Evolutionary conservation across 1,140 invertebrate genomes (phyloP), one percentile per base, ranked within the genome.

Genomic region (Formica exsecta): DNA sequence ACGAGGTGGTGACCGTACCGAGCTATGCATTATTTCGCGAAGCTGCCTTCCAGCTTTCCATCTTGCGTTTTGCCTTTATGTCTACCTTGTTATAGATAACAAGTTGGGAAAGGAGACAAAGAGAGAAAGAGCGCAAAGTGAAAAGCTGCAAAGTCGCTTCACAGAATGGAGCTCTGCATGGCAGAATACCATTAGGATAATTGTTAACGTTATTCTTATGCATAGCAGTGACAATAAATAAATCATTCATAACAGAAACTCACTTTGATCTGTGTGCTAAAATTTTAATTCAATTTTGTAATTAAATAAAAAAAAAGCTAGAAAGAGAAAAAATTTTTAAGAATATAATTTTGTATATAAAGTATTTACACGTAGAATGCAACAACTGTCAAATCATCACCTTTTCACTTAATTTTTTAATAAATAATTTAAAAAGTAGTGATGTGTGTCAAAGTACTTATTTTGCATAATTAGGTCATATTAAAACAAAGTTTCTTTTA

Each of bases 91-190:
- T 73, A 59, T 59, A 59, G 77, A 87, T 89, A 89, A 89, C 81
- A 87, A 89, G 65, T 71, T 81, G 44, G 38, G 32, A 70, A 76
- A 86, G 25, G 74, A 87, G 87, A 89, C 77, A 89, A 66, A 83
- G 86, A 32, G 74, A 87, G 87, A 89, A 73, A 89, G 57, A 81
- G 90, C 84, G 80, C 85, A 88, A 87, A 79, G 77, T 86, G 83
- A 90, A 90, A 59, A 70, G 51, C 66, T 44, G n/a, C 66, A 44
- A 59, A 61, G 48, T 68, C 2, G 22, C 25, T 81, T 32, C 51
- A 3, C 11, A 22, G 16, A n/a, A 38, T 36, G 22, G 2, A 57
- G 36, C 36, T 59, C 19, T 8, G 36, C 54, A 59, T 36, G 16
- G 4, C 54, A 25, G 70, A 25, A n/a, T 73, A 51, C 29, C 32